These are phyloP conservation scores for Sebastes hubbsi DNA, from an alignment of 2,797 vertebrate genomes.

Conservation along the genomic window DNA sequence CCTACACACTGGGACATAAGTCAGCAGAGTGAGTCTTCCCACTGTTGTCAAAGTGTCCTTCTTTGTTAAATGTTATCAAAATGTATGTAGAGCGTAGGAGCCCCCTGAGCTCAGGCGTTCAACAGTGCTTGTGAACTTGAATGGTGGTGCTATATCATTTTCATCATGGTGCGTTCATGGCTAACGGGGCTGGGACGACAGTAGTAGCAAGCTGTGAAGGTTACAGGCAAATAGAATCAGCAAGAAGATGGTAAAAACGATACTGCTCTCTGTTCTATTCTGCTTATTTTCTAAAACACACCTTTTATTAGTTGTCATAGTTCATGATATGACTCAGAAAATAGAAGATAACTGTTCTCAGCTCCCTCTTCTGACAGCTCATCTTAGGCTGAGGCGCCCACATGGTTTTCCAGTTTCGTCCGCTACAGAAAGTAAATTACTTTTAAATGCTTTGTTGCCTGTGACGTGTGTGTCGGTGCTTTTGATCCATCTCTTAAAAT, in stretches of 20 bases:
- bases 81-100: neutral
- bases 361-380: neutral
- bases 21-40: neutral
- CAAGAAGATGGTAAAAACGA: neutral
- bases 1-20: too few relatives aligned
- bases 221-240: neutral
- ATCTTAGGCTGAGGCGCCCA: neutral
- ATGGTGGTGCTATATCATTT: neutral
- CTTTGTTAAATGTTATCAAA: neutral
- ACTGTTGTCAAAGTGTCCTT: neutral
- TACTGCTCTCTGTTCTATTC: neutral
- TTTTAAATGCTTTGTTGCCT: slow-evolving; percentile 13
- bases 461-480: neutral
- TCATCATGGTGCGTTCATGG: neutral
- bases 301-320: neutral
- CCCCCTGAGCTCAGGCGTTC: neutral
- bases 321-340: neutral
- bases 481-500: slow-evolving; percentile 20
- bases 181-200: too few relatives aligned
- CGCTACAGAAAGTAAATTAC: neutral
- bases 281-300: neutral
- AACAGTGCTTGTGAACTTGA: neutral
- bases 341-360: neutral
- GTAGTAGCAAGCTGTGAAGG: neutral
- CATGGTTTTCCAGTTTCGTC: neutral